A percentile compares a stretch with the other conserved stretches of the same genome.
Conservation (phyloP, 2,888 invertebrate species). For the Dorcus parallelipipedus region DNA sequence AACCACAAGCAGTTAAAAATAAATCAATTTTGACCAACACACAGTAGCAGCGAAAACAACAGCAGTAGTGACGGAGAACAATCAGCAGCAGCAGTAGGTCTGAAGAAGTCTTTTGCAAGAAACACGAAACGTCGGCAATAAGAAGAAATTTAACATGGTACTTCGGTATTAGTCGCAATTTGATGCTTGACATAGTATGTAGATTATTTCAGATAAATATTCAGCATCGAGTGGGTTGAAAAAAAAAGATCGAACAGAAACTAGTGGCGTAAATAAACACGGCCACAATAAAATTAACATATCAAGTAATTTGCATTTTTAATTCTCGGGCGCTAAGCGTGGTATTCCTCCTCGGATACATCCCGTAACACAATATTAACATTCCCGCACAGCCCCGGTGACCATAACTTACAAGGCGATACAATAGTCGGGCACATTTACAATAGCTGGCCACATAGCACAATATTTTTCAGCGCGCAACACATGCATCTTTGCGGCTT, state of each 20-base stretch:
- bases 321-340: conserved; percentile 21
- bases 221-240: no score
- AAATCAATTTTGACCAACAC: no score
- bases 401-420: conserved; percentile 32
- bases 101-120: no score
- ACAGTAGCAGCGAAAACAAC: no score
- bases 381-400: conserved; percentile 29
- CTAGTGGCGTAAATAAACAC: conserved; percentile 14
- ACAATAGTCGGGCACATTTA: conserved; percentile 35
- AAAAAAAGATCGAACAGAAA: conserved; percentile 3
- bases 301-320: conserved; percentile 33
- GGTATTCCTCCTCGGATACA: conserved; percentile 25
- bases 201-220: no score
- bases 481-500: conserved; percentile 26
- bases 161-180: no score
- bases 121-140: no score
- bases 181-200: no score
- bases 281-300: conserved; percentile 30
- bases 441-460: conserved; percentile 31
- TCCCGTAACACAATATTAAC: conserved; percentile 31
- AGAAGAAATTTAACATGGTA: no score
- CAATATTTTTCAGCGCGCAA: conserved; percentile 26
- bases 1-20: no score
- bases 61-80: no score
- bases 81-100: no score